Evolutionary conservation across 2,113 vertebrate genomes (phyloP).

Genomic region (Plectropomus leopardus): DNA sequence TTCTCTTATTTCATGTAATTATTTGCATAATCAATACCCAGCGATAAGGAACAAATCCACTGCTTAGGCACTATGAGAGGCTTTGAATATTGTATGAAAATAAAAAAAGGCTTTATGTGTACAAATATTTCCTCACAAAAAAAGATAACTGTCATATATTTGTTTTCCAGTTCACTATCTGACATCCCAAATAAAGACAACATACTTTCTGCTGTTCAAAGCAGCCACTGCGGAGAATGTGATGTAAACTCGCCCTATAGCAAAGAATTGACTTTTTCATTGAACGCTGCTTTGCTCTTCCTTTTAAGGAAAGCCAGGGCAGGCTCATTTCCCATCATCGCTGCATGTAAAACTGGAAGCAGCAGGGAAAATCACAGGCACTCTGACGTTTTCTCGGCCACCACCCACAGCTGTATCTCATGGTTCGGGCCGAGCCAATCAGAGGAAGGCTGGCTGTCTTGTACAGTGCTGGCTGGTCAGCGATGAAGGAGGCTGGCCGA

Average conservation of each 20-base stretch:
- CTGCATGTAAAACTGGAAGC: conserved; percentile 72
- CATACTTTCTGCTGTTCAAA: not conserved
- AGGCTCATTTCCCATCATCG: conserved; percentile 77
- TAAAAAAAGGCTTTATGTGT: not conserved
- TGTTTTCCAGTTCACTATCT: conserved; percentile 14
- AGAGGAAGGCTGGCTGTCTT: not conserved
- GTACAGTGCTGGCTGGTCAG: conserved; percentile 22
- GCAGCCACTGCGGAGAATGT: conserved; percentile 47
- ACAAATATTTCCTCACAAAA: not conserved
- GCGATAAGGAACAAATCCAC: not conserved
- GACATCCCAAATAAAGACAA: not conserved
- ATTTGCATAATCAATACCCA: not conserved
- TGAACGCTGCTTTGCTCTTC: conserved; percentile 47
- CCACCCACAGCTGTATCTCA: conserved; percentile 72
- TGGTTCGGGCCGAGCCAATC: conserved; percentile 72
- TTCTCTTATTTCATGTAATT: too few relatives aligned
- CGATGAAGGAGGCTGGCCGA: conserved; percentile 24
- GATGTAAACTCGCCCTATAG: conserved; percentile 49
- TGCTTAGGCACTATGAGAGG: not conserved
- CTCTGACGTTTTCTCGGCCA: conserved; percentile 71
- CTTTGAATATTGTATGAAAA: not conserved
- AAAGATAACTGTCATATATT: not conserved
- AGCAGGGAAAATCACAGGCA: conserved; percentile 55
- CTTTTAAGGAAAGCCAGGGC: conserved; percentile 77
- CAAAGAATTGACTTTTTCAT: conserved; percentile 62